Evolutionary conservation across 2,113 vertebrate species (phyloP), one percentile per base, ranked within the genome.

Genomic region (Microcebus murinus): DNA sequence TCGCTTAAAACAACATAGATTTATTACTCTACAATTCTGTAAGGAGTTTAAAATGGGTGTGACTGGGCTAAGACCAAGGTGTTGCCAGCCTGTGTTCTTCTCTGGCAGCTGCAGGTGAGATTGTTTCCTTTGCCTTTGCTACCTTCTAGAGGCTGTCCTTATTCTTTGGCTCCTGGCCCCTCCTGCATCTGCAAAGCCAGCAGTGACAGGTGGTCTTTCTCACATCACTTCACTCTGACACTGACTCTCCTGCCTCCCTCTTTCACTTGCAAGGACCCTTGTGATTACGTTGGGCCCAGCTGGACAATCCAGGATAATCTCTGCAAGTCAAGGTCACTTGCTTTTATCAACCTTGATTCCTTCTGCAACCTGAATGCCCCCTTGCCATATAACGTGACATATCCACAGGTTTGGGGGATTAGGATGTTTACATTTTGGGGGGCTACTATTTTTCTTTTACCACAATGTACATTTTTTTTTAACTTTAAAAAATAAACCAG

Each of bases 271-370:
- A 4, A 1, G n/a, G 21, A 52, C 27, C 25, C 29, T 29, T 91
- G 57, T 42, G 52, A 84, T 31, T 71, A 31, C 42, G 8, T 29
- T 34, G 36, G 17, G 18, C 52, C 9, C 29, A 70, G 25, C 25
- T 87, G 50, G 74, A 55, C 81, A 48, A 87, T 87, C 82, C 34
- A 52, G 81, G 87, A n/a, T 76, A 67, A 82, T 36, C 90, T 86
- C 6, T 31, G 23, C 12, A 27, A 63, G 34, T 79, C 48, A 92
- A 68, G 85, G 67, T 55, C 57, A 21, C 45, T 80, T 50, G 93
- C 71, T 65, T 61, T 61, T 74, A 92, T 73, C 67, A 87, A 55
- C 67, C 59, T 87, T 86, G 68, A 87, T 18, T 67, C 45, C 65
- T 81, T 74, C 52, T 68, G 74, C n/a, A 93, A 76, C 81, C 50